Base-by-base conservation (phyloP, 2,797 vertebrate genomes). In the Petrocephalus schoutedeni region DNA sequence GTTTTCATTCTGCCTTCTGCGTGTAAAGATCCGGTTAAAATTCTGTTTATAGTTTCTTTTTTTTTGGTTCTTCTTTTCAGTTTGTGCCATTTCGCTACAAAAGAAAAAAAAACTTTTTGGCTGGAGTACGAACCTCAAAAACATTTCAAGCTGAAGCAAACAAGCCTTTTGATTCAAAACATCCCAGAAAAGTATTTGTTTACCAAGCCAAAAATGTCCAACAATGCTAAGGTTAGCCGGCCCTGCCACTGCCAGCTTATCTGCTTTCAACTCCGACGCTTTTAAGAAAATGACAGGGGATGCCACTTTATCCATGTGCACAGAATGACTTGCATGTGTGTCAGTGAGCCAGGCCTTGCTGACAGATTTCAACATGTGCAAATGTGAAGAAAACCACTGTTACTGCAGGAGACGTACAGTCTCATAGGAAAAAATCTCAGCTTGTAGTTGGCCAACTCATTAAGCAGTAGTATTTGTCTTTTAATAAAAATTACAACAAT, bases 71-170 rank as follows among this genome's bases (percentile, higher is more conserved):
- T 36, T 23, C 45, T 51, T 71, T 88, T 57, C 64, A 61, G 51
- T 61, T 67, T 89, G 56, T 53, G 87, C 77, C 85, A 85, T 82
- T 86, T 88, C n/a, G 12, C 80, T 89, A 57, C 92, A 14, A 67
- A 67, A 67, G 41, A 45, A 51, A 23, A 2, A 88, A 1, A 86
- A 88, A 92, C 85, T 77, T 51, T 89, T 89, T 92, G 94, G 93
- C 92, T 51, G 0, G 0, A 1, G 85, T 89, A 93, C 82, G 2
- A 94, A 90, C 91, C 92, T 83, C 91, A 88, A 67, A 90, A 91
- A 93, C 87, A 77, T 85, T 92, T 91, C 90, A 92, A 7, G 21
- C 8, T 87, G 88, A 83, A 91, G 90, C 87, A 90, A 91, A 90
- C 16, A 32, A 90, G 92, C 56, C 88, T 89, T 87, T 89, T 90